Evolutionary conservation across 2,888 invertebrate species (phyloP), one percentile per base, ranked within the genome.

Genomic region (Melanostoma mellinum): DNA sequence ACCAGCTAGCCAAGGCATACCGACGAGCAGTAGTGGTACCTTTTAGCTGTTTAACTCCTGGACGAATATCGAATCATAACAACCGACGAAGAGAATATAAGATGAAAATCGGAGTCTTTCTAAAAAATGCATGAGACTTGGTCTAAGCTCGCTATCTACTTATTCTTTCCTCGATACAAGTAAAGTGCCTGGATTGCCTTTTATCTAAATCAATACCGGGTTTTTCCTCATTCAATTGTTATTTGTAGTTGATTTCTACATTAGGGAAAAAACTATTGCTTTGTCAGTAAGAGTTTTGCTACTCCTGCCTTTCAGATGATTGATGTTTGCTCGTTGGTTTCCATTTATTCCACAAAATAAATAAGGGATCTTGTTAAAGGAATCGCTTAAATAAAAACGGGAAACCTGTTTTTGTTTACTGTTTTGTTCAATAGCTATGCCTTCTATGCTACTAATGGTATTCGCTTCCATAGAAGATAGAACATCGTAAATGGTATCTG

Each of bases 201-300:
- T 20, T 20, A 20, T 0, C 20, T 20, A 20, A 20, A 1, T 20
- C 1, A 20, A 20, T 20, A 20, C 20, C 9, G 3, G 1, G 4
- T 50, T 50, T 53, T 33, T 53, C 10, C 6, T 0, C 5, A 36
- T 36, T 2, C 33, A 3, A 0, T 10, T 1, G 3, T 53, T 58
- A 58, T 42, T 58, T 58, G 58, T 42, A 58, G 32, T 40, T 40
- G 40, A 58, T 58, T 42, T 40, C 58, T 6, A 40, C 42, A 58
- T 56, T 58, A 42, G 42, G 6, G 44, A 60, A 60, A 44, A 60
- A 60, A 44, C 44, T 44, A 60, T 44, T 60, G 8, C 32, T 60
- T 44, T 20, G 20, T 20, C 20, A 20, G 20, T 20, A 20, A 20
- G 0, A 20, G n/a, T 10, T 60, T 60, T 44, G 35, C 42, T n/a